Base-by-base conservation (phyloP, 2,888 invertebrate genomes). In the Netelia fuscicornis region DNA sequence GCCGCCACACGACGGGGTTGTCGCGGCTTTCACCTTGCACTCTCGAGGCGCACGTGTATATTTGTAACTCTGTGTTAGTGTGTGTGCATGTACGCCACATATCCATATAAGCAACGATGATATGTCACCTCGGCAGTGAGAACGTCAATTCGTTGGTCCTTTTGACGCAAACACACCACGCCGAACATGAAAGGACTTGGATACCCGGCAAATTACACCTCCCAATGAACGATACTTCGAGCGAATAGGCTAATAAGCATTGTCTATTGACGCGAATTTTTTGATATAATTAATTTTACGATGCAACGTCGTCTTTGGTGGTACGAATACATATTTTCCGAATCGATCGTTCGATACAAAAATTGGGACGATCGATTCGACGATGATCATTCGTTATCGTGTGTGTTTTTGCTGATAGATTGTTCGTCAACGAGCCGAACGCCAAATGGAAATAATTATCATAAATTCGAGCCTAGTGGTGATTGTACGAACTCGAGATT, bases 21-120 rank as follows among this genome's bases (percentile, higher is more conserved):
- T 77, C 80, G 83, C 83, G 82, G 81, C 86, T 87, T 85, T 87
- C 86, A 87, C 87, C 87, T 87, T 87, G 87, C 85, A 83, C 82
- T 70, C 67, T 60, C 81, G 54, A 67, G 62, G 86, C 81, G 81
- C 86, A 87, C 87, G 84, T 86, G 86, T 86, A 72, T 81, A 58
- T 68, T 17, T 44, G n/a, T 68, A 6, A 20, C n/a, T 8, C 58
- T 71, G 68, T 68, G 42, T 13, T 20, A 52, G 23, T 58, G 9
- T 20, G 20, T 9, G 9, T 58, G 20, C 17, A 58, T 58, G 10
- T 20, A 58, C 20, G 20, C 6, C 8, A 58, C 64, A 23, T 13
- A 56, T 52, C 8, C 23, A 62, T 74, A 17, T 44, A 2, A 52
- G 6, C 20, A 52, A n/a, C 42, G 67, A 65, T 58, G 30, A 17